These are phyloP conservation scores for Zapus hudsonius DNA, from an alignment of 2,113 vertebrate genomes.

Conservation along the genomic window DNA sequence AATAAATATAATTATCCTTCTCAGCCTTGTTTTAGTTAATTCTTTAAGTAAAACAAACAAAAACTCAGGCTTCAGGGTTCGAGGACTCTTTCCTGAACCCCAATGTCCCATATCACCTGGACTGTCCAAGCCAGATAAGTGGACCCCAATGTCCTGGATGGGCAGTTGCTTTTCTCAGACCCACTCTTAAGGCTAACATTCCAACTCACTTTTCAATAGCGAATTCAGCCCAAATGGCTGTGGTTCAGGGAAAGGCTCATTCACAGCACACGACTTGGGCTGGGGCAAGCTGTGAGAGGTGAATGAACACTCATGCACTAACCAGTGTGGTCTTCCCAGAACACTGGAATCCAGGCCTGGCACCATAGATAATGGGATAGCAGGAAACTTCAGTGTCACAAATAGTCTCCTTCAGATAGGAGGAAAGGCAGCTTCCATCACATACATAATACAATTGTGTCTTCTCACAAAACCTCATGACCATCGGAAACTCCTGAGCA, in stretches of 20 bases:
- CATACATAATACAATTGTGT: neutral
- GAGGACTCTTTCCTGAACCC: no score
- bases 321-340: neutral
- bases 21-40: no score
- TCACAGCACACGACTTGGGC: fast-evolving
- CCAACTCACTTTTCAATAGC: neutral
- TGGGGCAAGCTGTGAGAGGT: neutral
- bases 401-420: neutral
- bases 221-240: neutral
- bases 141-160: fast-evolving
- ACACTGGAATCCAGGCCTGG: neutral
- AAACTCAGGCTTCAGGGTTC: no score
- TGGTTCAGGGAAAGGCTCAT: neutral
- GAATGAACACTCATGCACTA: fast-evolving
- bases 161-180: neutral
- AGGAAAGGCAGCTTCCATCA: neutral
- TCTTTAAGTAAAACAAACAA: no score
- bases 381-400: neutral
- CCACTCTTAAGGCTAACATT: neutral
- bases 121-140: fast-evolving
- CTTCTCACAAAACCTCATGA: neutral
- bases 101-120: fast-evolving
- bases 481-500: neutral
- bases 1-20: no score
- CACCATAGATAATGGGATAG: neutral